phyloP scores from a whole-genome alignment of 2,113 vertebrate genomes.

The Echinops telfairi region DNA sequence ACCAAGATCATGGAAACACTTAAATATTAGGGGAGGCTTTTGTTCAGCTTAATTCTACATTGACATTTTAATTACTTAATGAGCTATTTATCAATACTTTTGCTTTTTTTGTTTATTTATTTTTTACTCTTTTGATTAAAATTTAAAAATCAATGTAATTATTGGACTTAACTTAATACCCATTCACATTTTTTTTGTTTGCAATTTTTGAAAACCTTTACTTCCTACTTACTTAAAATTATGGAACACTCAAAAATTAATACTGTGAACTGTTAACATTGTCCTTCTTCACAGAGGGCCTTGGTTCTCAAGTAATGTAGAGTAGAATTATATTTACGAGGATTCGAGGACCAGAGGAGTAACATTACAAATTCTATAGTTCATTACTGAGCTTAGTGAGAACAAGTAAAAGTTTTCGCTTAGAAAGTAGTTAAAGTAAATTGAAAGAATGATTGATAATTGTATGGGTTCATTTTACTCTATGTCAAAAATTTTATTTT shows the following conservation, averaged over 20 bases:
- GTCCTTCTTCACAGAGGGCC: background rate
- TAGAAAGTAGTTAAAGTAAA: conserved; percentile 12
- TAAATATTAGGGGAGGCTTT: conserved; percentile 23
- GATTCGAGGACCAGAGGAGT: background rate
- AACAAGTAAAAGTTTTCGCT: background rate
- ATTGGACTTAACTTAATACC: conserved; percentile 15
- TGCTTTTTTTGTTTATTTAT: background rate
- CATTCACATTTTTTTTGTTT: background rate
- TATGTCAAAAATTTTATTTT: conserved; percentile 32
- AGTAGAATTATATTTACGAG: background rate
- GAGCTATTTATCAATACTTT: background rate
- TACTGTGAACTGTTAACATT: background rate
- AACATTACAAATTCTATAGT: background rate
- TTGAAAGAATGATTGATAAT: background rate
- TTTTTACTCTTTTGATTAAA: conserved; percentile 50
- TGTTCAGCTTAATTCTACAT: background rate
- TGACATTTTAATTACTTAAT: conserved; percentile 36
- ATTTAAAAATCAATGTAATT: conserved; percentile 2
- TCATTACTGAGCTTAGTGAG: background rate
- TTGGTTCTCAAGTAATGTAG: conserved; percentile 31
- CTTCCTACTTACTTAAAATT: background rate
- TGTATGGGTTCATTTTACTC: background rate
- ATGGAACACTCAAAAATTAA: background rate
- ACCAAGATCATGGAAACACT: conserved; percentile 7
- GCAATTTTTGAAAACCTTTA: background rate